Evolutionary conservation across 2,888 invertebrate genomes (phyloP).

Genomic region (Sminthurinus aureus): DNA sequence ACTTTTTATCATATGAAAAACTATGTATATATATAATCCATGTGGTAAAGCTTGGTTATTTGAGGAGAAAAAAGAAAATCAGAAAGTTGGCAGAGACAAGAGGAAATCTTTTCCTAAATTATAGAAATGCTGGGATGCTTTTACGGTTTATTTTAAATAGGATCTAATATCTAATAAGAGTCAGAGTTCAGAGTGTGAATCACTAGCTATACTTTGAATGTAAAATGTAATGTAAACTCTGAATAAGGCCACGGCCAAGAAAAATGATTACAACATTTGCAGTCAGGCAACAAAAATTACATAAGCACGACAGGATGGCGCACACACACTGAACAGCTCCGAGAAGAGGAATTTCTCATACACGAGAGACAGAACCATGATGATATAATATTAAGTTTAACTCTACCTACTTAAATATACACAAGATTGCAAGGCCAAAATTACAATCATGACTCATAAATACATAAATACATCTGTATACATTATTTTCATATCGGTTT

Average conservation of each 20-base stretch:
- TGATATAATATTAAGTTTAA: too few species aligned
- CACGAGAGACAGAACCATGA: too few species aligned
- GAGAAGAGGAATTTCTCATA: neutral
- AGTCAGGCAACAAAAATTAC: neutral
- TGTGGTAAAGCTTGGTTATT: too few species aligned
- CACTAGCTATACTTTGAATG: neutral
- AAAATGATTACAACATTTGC: neutral
- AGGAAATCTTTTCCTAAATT: neutral
- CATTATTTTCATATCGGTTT: too few species aligned
- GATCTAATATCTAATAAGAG: too few species aligned
- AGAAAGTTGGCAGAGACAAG: constrained; percentile 9
- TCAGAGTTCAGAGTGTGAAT: neutral
- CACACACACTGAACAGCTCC: neutral
- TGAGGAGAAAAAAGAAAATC: neutral
- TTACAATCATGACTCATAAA: neutral
- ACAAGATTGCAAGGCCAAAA: constrained; percentile 11
- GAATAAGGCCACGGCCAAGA: neutral
- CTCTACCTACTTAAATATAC: neutral
- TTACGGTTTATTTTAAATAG: neutral
- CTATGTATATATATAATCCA: too few species aligned
- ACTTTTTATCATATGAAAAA: too few species aligned
- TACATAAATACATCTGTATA: too few species aligned
- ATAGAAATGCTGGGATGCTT: neutral
- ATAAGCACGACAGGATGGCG: neutral
- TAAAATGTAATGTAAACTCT: neutral